phyloP scores from a whole-genome alignment of 2,888 invertebrate species.

The Thelaira solivaga region DNA sequence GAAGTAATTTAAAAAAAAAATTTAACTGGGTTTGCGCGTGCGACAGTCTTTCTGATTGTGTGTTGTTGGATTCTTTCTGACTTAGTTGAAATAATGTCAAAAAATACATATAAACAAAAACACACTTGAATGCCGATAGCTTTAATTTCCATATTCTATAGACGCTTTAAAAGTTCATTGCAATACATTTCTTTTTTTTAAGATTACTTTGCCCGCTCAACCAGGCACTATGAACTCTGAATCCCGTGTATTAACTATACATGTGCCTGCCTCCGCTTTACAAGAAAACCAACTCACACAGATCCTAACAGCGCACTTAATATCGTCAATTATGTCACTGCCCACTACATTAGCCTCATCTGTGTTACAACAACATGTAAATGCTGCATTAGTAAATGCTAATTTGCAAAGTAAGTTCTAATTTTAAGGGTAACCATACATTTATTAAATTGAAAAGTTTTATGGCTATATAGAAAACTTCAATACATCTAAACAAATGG shows the following conservation, averaged over 20 bases:
- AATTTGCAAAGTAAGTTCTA: slow-evolving; percentile 75
- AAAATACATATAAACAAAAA: no score
- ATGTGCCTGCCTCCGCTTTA: slow-evolving; percentile 91
- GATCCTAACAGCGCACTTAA: slow-evolving; percentile 90
- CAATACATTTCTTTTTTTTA: slow-evolving; percentile 67
- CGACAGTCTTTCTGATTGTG: no score
- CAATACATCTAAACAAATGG: slow-evolving; percentile 78
- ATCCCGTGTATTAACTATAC: slow-evolving; percentile 88
- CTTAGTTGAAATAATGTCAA: no score
- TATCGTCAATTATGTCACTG: slow-evolving; percentile 92
- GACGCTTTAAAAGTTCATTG: not conserved
- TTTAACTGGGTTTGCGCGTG: no score
- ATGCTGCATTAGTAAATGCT: slow-evolving; percentile 84
- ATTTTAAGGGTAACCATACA: not conserved
- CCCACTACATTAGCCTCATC: slow-evolving; percentile 89
- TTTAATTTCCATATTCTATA: no score
- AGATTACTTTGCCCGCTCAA: slow-evolving; percentile 87
- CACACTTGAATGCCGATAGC: no score
- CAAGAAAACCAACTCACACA: slow-evolving; percentile 83
- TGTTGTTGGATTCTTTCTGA: no score
- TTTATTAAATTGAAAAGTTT: not conserved
- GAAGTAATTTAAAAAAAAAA: no score
- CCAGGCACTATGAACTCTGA: slow-evolving; percentile 84
- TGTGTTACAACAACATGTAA: slow-evolving; percentile 92
- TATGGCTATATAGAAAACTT: slow-evolving; percentile 70